A percentile compares a stretch with the other conserved stretches of the same genome.
These are phyloP conservation scores for Dipodomys merriami DNA, from an alignment of 2,113 vertebrate species.

Conservation along the genomic window DNA sequence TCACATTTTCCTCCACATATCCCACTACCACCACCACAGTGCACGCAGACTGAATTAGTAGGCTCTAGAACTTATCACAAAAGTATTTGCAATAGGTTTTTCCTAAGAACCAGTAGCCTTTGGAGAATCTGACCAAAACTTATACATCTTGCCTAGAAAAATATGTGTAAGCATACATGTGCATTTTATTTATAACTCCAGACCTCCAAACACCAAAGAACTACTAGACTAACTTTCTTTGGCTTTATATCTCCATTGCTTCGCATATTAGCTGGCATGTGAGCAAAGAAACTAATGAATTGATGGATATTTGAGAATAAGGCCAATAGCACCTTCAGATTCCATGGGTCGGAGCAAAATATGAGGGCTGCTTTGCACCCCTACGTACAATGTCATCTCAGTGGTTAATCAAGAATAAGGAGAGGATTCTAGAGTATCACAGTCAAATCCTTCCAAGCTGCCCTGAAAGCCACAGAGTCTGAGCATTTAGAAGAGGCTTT, in stretches of 20 bases:
- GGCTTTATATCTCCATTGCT: neutral
- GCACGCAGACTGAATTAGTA: neutral
- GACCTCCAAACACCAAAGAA: neutral
- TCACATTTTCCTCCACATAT: neutral
- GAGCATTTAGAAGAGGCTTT: slow-evolving; percentile 63
- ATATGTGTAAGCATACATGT: neutral
- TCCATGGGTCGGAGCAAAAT: neutral
- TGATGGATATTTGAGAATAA: neutral
- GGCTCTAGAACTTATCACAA: neutral
- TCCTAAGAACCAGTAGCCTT: neutral
- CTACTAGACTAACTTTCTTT: neutral
- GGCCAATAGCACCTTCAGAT: neutral
- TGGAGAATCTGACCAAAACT: neutral
- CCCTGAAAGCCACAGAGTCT: neutral
- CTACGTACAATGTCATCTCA: neutral
- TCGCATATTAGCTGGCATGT: neutral
- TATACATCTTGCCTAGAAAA: neutral
- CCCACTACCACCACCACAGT: neutral
- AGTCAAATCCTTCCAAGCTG: slow-evolving; percentile 38
- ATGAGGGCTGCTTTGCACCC: neutral
- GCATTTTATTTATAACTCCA: neutral
- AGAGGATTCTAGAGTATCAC: slow-evolving; percentile 23
- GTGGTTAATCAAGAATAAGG: slow-evolving; percentile 48
- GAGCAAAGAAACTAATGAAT: neutral
- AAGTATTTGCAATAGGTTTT: neutral